Conservation (phyloP, 2,888 invertebrate species). For the Andrena praecox region DNA sequence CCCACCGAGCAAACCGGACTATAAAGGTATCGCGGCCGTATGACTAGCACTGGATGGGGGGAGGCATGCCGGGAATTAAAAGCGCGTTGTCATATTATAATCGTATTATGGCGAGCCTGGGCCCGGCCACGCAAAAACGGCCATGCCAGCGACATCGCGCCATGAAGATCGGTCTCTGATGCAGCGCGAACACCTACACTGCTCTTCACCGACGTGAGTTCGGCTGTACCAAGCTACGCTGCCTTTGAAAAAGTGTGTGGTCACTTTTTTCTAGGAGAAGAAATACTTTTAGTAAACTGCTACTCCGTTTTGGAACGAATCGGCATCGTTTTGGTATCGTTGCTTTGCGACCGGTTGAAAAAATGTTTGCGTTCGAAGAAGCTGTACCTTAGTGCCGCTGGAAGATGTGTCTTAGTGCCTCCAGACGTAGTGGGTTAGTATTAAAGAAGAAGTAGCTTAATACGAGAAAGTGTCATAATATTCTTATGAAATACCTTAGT, state of each 20-base stretch:
- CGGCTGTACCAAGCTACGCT: background rate
- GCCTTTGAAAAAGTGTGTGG: accelerated
- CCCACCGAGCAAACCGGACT: constrained; percentile 44
- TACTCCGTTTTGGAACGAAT: background rate
- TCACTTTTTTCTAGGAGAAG: background rate
- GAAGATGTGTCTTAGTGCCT: too few species aligned
- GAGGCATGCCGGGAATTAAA: constrained; percentile 81
- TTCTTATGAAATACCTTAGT: too few species aligned
- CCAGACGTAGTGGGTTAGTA: too few species aligned
- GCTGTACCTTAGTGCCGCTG: too few species aligned
- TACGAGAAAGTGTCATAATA: too few species aligned
- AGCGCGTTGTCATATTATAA: constrained; percentile 82
- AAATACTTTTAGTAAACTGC: background rate
- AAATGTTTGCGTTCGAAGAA: too few species aligned
- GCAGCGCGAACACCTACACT: constrained; percentile 50
- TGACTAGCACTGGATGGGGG: constrained; percentile 71
- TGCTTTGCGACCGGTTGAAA: too few species aligned
- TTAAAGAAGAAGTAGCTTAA: too few species aligned
- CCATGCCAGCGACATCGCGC: constrained; percentile 63
- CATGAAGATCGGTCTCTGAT: constrained; percentile 61
- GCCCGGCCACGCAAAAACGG: constrained; percentile 63
- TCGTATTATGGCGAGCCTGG: constrained; percentile 79
- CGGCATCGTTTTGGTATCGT: too few species aligned
- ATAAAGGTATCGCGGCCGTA: constrained; percentile 73
- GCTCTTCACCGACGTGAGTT: background rate